These are phyloP conservation scores for Zaprionus nigranus DNA, from an alignment of 1,140 invertebrate genomes.

Conservation along the genomic window DNA sequence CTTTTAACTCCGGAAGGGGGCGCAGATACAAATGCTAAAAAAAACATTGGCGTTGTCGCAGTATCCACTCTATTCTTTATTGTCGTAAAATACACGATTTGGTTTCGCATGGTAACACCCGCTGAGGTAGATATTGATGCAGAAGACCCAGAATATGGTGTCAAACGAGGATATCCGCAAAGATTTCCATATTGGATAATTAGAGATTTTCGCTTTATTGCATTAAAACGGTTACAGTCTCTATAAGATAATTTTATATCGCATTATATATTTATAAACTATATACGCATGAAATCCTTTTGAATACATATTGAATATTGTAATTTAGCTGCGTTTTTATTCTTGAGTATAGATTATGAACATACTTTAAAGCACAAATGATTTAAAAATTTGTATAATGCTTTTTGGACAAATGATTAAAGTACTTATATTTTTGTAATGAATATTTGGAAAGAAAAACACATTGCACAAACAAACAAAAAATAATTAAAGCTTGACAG, in stretches of 20 bases:
- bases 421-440: conserved; percentile 6
- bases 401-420: not conserved
- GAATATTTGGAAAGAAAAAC: not conserved
- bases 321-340: conserved; percentile 7
- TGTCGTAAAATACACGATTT: conserved; percentile 35
- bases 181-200: too few relatives aligned
- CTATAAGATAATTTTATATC: not conserved
- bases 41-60: not conserved
- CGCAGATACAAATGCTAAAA: not conserved
- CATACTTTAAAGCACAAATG: conserved; percentile 2
- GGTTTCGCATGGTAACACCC: not conserved
- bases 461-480: conserved; percentile 39
- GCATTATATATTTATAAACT: conserved; percentile 1
- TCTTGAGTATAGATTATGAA: not conserved
- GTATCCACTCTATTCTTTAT: conserved; percentile 43
- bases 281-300: conserved; percentile 1
- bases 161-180: not conserved
- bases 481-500: conserved; percentile 59
- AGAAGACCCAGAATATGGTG: too few relatives aligned
- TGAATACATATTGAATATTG: conserved; percentile 11
- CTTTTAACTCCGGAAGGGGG: not conserved
- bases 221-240: not conserved
- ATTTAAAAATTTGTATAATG: not conserved
- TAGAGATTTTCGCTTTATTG: not conserved
- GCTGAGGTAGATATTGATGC: not conserved